Conservation (phyloP, 2,113 vertebrate species). For the Chaenocephalus aceratus region DNA sequence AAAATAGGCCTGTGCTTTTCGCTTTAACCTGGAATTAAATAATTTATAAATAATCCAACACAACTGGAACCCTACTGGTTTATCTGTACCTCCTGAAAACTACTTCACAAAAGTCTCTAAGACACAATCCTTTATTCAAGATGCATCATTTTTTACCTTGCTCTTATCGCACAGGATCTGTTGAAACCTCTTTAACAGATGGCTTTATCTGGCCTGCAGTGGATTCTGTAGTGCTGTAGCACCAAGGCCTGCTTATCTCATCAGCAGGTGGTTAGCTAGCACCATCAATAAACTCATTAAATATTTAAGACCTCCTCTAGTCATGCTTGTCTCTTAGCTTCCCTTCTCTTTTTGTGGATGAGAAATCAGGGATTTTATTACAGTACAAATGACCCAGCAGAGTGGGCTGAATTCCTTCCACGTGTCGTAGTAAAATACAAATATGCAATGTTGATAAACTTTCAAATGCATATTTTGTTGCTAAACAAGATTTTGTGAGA, state of each 20-base stretch:
- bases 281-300: slow-evolving; percentile 66
- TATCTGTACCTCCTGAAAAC: too few relatives aligned
- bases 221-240: slow-evolving; percentile 31
- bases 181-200: neutral
- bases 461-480: neutral
- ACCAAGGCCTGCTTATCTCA: slow-evolving; percentile 46
- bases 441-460: neutral
- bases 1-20: neutral
- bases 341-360: slow-evolving; percentile 20
- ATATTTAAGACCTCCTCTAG: slow-evolving; percentile 56
- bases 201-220: slow-evolving; percentile 17
- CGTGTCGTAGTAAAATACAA: neutral
- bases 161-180: neutral
- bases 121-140: too few relatives aligned
- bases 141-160: neutral
- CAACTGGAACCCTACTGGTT: neutral
- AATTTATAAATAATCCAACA: neutral
- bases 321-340: slow-evolving; percentile 17
- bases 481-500: neutral
- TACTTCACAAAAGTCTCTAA: too few relatives aligned
- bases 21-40: neutral
- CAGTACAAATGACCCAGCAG: neutral
- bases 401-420: neutral
- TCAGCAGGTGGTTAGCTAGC: slow-evolving; percentile 41
- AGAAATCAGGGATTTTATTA: slow-evolving; percentile 19